Evolutionary conservation across 2,797 vertebrate species (phyloP), one percentile per base, ranked within the genome.

Genomic region (Manis javanica): DNA sequence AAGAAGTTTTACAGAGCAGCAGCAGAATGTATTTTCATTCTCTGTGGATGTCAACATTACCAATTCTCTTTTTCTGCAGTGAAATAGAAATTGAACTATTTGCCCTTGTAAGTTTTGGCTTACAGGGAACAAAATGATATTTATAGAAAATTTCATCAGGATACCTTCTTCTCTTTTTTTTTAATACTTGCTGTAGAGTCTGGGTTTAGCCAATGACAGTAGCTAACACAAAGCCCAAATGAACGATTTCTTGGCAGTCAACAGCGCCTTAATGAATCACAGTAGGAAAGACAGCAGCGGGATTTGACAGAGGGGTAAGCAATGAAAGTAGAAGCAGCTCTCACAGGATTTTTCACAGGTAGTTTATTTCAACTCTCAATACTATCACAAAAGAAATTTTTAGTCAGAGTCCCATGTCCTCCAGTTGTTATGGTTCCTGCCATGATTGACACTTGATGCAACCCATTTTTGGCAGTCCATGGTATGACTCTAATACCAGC

Each of bases 41-140:
- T 95, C 90, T 71, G 59, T 37, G 37, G 51, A 87, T 81, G 39
- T 86, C 84, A 88, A 84, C 34, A 34, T 90, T 51, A 74, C 71
- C 15, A 66, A 66, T 42, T 63, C 15, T 84, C 15, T 91, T 77
- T 74, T 59, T 72, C 39, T 90, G 37, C 1, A 26, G 42, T 66
- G 42, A 95, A 75, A 88, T 31, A 84, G 63, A 97, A 81, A 68
- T 77, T 59, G 42, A 96, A 84, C 26, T 96, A 31, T 85, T 87
- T 94, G 57, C 63, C 94, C 89, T 96, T 71, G 7, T 49, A 92
- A 66, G 15, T 72, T 88, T 39, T 84, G 74, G n/a, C 29, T 96
- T 72, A 79, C 15, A 37, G 19, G 57, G 37, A 89, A 95, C 42
- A 15, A 90, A 89, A 71, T 84, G 82, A 19, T 72, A 68, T 87